phyloP scores from a whole-genome alignment of 2,888 invertebrate species.

The Nymphalis polychloros region DNA sequence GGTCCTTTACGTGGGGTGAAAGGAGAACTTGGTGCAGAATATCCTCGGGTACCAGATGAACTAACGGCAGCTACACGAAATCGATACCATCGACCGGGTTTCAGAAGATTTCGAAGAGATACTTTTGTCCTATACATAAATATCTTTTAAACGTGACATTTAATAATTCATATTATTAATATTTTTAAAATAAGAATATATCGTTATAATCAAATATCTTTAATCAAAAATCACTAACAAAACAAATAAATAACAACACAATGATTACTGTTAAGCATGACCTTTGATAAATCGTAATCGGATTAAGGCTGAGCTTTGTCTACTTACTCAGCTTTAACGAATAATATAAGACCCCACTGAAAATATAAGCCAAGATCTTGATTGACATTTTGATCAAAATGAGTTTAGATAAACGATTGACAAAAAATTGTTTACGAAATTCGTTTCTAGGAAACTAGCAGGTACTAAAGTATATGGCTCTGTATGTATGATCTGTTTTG shows the following conservation, averaged over 20 bases:
- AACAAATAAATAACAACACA: not conserved
- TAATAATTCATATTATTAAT: not conserved
- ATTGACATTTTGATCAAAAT: slow-evolving; percentile 35
- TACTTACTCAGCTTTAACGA: slow-evolving; percentile 10
- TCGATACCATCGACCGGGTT: slow-evolving; percentile 89
- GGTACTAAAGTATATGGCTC: slow-evolving; percentile 22
- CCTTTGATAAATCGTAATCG: slow-evolving; percentile 27
- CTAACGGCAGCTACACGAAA: slow-evolving; percentile 90
- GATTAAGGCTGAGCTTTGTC: slow-evolving; percentile 19
- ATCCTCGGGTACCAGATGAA: slow-evolving; percentile 86
- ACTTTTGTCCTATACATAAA: slow-evolving; percentile 67
- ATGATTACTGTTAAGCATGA: slow-evolving; percentile 9
- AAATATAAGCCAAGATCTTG: slow-evolving; percentile 27
- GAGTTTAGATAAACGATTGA: slow-evolving; percentile 26
- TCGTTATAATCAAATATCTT: too few relatives aligned
- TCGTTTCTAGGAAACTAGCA: slow-evolving; percentile 30
- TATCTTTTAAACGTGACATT: not conserved
- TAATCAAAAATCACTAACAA: not conserved
- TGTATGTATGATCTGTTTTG: slow-evolving; percentile 31
- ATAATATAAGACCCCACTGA: not conserved
- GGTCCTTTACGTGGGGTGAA: slow-evolving; percentile 83
- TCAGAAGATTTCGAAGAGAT: slow-evolving; percentile 79
- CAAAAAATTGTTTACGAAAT: slow-evolving; percentile 31
- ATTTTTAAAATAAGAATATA: too few relatives aligned
- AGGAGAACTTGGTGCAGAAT: slow-evolving; percentile 82